These are phyloP conservation scores for Chalcis sispes DNA, from an alignment of 2,888 invertebrate species.

Conservation along the genomic window DNA sequence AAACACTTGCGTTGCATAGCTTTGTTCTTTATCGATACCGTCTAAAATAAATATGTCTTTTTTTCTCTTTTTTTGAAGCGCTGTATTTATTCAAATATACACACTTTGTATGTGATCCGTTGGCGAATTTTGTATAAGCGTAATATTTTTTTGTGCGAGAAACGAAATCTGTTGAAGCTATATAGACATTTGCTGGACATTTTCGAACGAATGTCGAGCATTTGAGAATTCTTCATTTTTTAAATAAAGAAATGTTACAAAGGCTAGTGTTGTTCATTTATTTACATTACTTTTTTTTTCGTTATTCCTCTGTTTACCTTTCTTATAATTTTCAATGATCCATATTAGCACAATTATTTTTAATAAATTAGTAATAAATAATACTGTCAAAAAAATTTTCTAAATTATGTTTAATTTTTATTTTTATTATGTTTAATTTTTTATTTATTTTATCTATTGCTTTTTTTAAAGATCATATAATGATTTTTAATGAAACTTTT, in stretches of 20 bases:
- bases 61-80: conserved; percentile 24
- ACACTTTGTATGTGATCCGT: conserved; percentile 65
- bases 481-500: too few relatives aligned
- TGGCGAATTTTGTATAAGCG: conserved; percentile 62
- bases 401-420: too few relatives aligned
- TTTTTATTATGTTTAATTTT: too few relatives aligned
- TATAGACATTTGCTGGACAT: conserved; percentile 36
- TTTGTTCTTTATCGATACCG: conserved; percentile 21
- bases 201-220: conserved; percentile 38
- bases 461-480: too few relatives aligned
- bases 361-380: too few relatives aligned
- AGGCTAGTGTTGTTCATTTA: conserved; percentile 37
- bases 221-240: conserved; percentile 54
- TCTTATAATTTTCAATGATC: too few relatives aligned
- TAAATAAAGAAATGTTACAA: conserved; percentile 55
- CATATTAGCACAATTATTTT: too few relatives aligned
- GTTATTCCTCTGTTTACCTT: too few relatives aligned
- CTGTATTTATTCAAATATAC: conserved; percentile 66
- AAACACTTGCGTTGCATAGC: too few relatives aligned
- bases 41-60: conserved; percentile 3
- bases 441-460: too few relatives aligned
- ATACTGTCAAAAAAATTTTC: too few relatives aligned
- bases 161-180: conserved; percentile 45
- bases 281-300: too few relatives aligned
- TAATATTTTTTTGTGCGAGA: conserved; percentile 45